These are phyloP conservation scores for Sebastes schlegelii DNA, from an alignment of 2,113 vertebrate genomes.

Conservation along the genomic window DNA sequence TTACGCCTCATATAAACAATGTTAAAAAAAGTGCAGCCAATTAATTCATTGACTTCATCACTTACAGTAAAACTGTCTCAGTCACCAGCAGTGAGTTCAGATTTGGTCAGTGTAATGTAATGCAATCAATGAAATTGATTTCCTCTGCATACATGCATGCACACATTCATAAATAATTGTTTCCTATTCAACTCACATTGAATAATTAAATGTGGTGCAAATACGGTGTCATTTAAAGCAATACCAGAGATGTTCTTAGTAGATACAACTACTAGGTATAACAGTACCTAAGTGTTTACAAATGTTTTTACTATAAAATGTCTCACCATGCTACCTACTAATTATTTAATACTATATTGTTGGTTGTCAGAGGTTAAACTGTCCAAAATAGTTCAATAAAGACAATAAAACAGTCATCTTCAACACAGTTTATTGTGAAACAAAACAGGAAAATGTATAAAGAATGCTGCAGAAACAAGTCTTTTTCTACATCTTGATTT, in stretches of 20 bases:
- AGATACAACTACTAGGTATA: neutral
- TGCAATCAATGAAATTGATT: too few species aligned
- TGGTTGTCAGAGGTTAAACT: neutral
- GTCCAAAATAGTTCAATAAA: neutral
- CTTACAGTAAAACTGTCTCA: too few species aligned
- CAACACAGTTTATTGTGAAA: neutral
- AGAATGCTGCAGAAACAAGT: neutral
- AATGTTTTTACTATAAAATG: neutral
- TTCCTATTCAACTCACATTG: too few species aligned
- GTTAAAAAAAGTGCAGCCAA: too few species aligned
- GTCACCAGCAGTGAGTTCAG: too few species aligned
- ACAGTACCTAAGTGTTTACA: neutral
- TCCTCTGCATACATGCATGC: too few species aligned
- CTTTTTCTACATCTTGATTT: neutral
- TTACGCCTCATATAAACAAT: too few species aligned
- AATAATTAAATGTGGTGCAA: neutral
- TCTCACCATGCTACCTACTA: neutral
- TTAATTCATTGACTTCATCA: too few species aligned
- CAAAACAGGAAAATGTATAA: neutral
- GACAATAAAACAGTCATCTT: neutral
- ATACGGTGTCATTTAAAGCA: neutral
- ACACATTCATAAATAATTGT: too few species aligned
- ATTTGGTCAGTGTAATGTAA: too few species aligned
- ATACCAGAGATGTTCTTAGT: conserved; percentile 1
- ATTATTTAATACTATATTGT: neutral